Percentiles rank a stretch among this genome's conserved stretches.
Evolutionary conservation across 2,113 vertebrate species (phyloP).

Genomic region (Callospermophilus lateralis): DNA sequence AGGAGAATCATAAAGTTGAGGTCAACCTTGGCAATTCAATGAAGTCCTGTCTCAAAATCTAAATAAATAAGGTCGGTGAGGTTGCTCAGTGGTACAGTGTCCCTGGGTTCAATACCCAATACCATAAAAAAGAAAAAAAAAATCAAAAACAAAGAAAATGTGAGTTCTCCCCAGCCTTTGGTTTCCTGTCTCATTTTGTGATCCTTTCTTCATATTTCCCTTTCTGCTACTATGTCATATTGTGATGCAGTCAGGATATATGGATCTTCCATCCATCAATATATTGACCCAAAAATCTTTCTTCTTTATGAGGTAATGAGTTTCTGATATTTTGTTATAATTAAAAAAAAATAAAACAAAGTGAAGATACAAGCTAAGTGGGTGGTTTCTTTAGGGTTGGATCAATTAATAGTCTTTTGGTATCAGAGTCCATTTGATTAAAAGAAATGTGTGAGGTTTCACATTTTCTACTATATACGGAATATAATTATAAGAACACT

Average conservation of each 20-base stretch:
- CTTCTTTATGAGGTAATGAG: background rate
- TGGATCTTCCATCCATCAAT: background rate
- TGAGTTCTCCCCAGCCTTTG: background rate
- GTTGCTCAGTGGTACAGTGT: background rate
- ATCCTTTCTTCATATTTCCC: accelerated
- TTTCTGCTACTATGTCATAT: background rate
- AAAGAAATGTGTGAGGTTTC: background rate
- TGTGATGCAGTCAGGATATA: background rate
- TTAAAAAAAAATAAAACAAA: background rate
- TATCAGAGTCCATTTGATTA: background rate
- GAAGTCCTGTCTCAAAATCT: background rate
- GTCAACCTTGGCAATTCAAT: background rate
- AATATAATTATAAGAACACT: background rate
- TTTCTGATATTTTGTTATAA: background rate
- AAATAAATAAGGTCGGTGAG: background rate
- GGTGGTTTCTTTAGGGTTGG: background rate
- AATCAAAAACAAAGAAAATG: too few relatives aligned
- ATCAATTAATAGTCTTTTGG: background rate
- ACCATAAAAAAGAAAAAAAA: background rate
- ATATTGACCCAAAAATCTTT: background rate
- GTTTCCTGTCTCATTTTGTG: background rate
- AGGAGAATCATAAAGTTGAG: background rate
- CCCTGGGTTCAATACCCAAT: background rate
- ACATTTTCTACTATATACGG: background rate
- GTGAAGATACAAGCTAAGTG: accelerated